phyloP scores from a whole-genome alignment of 1,140 invertebrate species.

The Drosophila seguyi region DNA sequence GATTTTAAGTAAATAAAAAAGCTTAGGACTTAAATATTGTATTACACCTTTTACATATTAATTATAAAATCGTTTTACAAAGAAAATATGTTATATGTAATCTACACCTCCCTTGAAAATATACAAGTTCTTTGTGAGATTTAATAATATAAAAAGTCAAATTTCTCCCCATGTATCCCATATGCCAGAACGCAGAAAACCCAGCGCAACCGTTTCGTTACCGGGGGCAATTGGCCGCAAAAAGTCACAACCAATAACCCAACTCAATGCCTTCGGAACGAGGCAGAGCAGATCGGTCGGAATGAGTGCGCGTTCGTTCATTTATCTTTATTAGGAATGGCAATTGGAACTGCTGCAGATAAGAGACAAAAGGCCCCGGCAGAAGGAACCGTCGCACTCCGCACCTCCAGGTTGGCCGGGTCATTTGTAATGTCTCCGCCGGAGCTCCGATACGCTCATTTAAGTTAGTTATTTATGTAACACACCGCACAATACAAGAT shows the following conservation, averaged over 20 bases:
- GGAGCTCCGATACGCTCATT: slow-evolving; percentile 33
- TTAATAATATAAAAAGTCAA: too few relatives aligned
- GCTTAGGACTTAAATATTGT: neutral
- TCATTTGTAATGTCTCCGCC: slow-evolving; percentile 50
- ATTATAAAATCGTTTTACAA: neutral
- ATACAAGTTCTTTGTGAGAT: neutral
- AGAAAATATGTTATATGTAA: neutral
- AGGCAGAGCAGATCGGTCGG: slow-evolving; percentile 34
- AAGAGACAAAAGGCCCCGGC: slow-evolving; percentile 41
- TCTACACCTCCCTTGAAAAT: too few relatives aligned
- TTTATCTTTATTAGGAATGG: slow-evolving; percentile 81
- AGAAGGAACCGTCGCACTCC: neutral
- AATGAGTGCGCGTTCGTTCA: slow-evolving; percentile 69
- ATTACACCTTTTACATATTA: neutral
- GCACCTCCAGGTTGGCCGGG: slow-evolving; percentile 21
- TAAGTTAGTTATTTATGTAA: slow-evolving; percentile 74
- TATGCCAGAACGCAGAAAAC: slow-evolving; percentile 53
- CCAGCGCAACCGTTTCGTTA: slow-evolving; percentile 9
- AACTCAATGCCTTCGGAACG: slow-evolving; percentile 65
- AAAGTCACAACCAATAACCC: slow-evolving; percentile 73
- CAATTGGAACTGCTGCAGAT: slow-evolving; percentile 72
- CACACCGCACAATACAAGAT: slow-evolving; percentile 50
- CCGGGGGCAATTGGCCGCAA: slow-evolving; percentile 50
- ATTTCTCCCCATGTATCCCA: slow-evolving; percentile 28
- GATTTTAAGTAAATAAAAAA: neutral